Evolutionary conservation across 2,797 vertebrate species (phyloP), one percentile per base, ranked within the genome.

Genomic region (Gastrophryne carolinensis): DNA sequence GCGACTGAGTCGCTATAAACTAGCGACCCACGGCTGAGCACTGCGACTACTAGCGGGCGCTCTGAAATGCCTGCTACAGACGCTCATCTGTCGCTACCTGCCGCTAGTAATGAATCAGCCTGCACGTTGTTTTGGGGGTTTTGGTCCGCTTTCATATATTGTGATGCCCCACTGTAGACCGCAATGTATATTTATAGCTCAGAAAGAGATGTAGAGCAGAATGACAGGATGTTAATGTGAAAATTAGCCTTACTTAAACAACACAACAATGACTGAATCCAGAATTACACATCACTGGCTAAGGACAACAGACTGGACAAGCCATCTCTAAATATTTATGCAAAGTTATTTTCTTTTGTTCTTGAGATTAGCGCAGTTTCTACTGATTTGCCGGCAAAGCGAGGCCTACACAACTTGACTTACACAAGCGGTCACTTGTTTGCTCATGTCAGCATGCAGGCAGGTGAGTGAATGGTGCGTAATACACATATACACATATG

Each of bases 281-380:
- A 60, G 19, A 34, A 32, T 34, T 19, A 60, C 19, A 60, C 57
- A 19, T 60, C 8, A 60, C 8, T 60, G 34, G 32, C 32, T 60
- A 7, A 19, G 10, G 1, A 37, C 29, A 34, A 13, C n/a, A 35
- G 13, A 60, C 15, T 19, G 32, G 8, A 37, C n/a, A 29, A 34
- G 10, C 32, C 32, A 12, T 60, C 30, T 19, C 35, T 37, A 60
- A 60, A 60, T 60, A 60, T 60, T 57, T 57, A 57, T 27, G 32
- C 29, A 29, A n/a, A 29, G 26, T 57, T 11, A 15, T 26, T 12
- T 57, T 34, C 21, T 58, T n/a, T n/a, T n/a, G n/a, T 8, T 10
- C 17, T 8, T 37, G 57, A 35, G 29, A 32, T 30, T 57, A 29
- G 15, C n/a, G 13, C 54, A 32, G 54, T 17, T 57, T 29, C 30